phyloP scores from a whole-genome alignment of 2,797 vertebrate species.

The Microctenopoma stevenorrisi region DNA sequence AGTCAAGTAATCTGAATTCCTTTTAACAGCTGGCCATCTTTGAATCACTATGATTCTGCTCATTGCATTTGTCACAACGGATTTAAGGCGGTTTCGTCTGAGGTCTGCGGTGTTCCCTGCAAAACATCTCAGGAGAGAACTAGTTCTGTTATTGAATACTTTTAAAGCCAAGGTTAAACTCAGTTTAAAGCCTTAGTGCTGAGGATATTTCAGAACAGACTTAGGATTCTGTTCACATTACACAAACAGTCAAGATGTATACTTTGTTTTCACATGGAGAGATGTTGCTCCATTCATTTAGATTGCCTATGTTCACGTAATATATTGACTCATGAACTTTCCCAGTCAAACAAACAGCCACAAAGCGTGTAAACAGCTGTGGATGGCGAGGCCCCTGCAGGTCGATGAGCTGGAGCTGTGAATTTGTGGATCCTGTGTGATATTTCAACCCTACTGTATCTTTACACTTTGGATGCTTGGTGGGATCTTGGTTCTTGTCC shows the following conservation, averaged over 20 bases:
- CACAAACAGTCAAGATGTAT: background rate
- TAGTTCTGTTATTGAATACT: slow-evolving; percentile 6
- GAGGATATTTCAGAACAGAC: slow-evolving; percentile 25
- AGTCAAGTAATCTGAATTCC: slow-evolving; percentile 38
- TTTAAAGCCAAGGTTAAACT: slow-evolving; percentile 28
- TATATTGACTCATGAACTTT: no score
- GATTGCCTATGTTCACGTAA: no score
- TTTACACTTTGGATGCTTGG: no score
- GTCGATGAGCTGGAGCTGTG: no score
- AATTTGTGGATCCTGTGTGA: no score
- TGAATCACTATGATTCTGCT: slow-evolving; percentile 44
- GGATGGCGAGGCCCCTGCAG: no score
- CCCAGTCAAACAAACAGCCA: no score
- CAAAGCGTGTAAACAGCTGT: no score
- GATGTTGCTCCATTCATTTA: no score
- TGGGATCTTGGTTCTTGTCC: no score
- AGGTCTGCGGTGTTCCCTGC: slow-evolving; percentile 9
- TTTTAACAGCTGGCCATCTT: slow-evolving; percentile 41
- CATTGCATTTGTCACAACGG: slow-evolving; percentile 38
- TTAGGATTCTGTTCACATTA: slow-evolving; percentile 19
- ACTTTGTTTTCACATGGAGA: background rate
- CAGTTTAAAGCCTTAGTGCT: slow-evolving; percentile 16
- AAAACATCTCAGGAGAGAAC: slow-evolving; percentile 20
- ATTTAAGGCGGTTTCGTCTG: slow-evolving; percentile 36
- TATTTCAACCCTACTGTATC: no score